Percentiles rank a stretch among this genome's conserved stretches.
Conservation (phyloP, 1,140 invertebrate species). For the Habropoda laboriosa region DNA sequence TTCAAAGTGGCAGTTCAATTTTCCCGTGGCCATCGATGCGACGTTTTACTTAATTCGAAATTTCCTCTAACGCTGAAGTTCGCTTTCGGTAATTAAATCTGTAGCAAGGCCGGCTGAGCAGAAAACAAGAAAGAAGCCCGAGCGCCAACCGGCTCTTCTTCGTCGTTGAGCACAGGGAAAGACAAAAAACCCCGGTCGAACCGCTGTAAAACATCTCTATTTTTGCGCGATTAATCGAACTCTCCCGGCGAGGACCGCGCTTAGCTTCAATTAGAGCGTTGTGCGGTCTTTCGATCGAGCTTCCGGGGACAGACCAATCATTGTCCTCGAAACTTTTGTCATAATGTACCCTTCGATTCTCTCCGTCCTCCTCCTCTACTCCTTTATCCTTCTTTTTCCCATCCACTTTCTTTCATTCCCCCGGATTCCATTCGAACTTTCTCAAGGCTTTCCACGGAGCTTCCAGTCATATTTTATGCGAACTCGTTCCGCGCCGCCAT, state of each 20-base stretch:
- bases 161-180: background rate
- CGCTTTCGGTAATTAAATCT: slow-evolving; percentile 22
- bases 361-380: background rate
- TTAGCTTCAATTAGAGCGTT: slow-evolving; percentile 13
- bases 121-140: background rate
- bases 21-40: background rate
- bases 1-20: slow-evolving; percentile 7
- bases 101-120: background rate
- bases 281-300: background rate
- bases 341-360: background rate
- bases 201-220: background rate
- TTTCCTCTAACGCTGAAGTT: background rate
- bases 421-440: slow-evolving; percentile 19
- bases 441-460: slow-evolving; percentile 12
- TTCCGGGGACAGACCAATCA: slow-evolving; percentile 27
- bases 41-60: background rate
- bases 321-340: slow-evolving; percentile 31
- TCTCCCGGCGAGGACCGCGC: background rate
- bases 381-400: background rate
- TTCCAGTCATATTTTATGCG: slow-evolving; percentile 53
- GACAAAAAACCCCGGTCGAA: background rate
- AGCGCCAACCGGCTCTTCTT: background rate
- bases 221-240: slow-evolving; percentile 28
- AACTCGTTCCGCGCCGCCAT: slow-evolving; percentile 37
- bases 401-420: background rate